These are phyloP conservation scores for Chelonia mydas DNA, from an alignment of 2,797 vertebrate genomes.

Conservation along the genomic window DNA sequence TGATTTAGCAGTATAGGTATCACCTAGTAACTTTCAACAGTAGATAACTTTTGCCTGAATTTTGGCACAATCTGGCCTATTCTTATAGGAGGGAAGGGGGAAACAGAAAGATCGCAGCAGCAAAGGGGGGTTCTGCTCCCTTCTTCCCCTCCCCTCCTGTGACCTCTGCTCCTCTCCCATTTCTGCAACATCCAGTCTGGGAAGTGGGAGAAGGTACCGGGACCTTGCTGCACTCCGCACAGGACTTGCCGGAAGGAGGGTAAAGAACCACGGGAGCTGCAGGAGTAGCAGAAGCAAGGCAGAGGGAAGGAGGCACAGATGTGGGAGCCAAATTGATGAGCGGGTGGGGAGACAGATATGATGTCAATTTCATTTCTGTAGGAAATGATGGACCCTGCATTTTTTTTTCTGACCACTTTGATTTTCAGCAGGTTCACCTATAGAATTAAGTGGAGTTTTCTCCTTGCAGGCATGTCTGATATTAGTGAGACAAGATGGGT, in stretches of 20 bases:
- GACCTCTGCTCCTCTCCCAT: background rate
- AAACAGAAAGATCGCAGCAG: background rate
- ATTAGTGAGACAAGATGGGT: background rate
- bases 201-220: background rate
- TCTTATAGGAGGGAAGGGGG: background rate
- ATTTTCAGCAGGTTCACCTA: background rate
- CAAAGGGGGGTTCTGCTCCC: background rate
- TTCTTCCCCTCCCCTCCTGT: too few relatives aligned
- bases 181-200: background rate
- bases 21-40: background rate
- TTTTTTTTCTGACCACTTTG: background rate
- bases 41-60: background rate
- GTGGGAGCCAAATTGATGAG: background rate
- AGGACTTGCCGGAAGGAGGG: background rate
- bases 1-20: background rate
- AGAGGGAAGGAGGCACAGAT: too few relatives aligned
- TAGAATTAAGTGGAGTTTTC: background rate
- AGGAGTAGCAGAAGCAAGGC: too few relatives aligned
- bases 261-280: background rate
- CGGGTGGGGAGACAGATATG: background rate
- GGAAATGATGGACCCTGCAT: background rate
- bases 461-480: background rate
- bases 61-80: background rate
- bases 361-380: background rate
- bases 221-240: background rate